phyloP scores from a whole-genome alignment of 2,888 invertebrate species.

The Leptopilina drosophilae region DNA sequence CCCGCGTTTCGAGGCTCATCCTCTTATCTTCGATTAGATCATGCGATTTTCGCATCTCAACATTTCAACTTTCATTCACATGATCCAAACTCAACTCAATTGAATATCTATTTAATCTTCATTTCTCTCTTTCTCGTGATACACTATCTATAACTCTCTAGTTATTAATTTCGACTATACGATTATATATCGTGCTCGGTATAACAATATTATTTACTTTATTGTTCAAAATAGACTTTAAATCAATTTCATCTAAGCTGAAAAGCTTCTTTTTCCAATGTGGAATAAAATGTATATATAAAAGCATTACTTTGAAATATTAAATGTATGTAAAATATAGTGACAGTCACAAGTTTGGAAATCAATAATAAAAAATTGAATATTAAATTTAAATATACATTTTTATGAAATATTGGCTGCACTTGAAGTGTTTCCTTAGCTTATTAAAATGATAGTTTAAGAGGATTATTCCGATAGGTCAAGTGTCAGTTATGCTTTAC shows the following conservation, averaged over 20 bases:
- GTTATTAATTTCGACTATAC: not conserved
- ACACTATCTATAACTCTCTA: not conserved
- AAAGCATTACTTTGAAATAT: too few species aligned
- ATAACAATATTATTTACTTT: too few species aligned
- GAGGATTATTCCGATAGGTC: constrained; percentile 72
- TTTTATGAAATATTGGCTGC: constrained; percentile 68
- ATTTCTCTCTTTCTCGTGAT: not conserved
- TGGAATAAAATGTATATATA: too few species aligned
- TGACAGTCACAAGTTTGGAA: not conserved
- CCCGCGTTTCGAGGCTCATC: constrained; percentile 56
- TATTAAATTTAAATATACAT: constrained; percentile 55
- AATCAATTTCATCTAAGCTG: too few species aligned
- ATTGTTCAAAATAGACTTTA: too few species aligned
- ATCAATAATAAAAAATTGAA: constrained; percentile 14
- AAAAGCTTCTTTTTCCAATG: too few species aligned
- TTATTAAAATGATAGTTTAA: constrained; percentile 71
- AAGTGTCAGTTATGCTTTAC: constrained; percentile 71
- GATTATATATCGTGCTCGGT: too few species aligned
- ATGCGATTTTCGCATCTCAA: constrained; percentile 49
- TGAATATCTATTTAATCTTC: constrained; percentile 27
- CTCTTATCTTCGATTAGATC: constrained; percentile 64
- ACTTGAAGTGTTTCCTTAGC: constrained; percentile 73
- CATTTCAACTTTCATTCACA: constrained; percentile 38
- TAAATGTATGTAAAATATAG: too few species aligned
- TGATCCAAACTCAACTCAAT: constrained; percentile 30